phyloP scores from a whole-genome alignment of 1,140 invertebrate genomes.

The Kradibia gibbosae region DNA sequence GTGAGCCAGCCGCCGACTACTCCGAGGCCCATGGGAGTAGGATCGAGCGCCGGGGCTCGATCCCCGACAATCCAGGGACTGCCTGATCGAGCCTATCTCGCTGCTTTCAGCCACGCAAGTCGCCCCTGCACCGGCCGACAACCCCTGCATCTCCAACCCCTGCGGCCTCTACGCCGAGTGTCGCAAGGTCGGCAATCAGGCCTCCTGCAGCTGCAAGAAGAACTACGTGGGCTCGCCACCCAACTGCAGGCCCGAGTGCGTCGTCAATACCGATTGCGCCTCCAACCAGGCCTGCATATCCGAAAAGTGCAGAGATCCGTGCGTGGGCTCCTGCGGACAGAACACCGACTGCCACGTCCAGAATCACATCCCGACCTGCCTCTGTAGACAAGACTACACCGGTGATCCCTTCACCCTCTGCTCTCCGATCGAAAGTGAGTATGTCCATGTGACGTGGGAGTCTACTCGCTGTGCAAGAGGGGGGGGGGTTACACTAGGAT shows the following conservation, averaged over 20 bases:
- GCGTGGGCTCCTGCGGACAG: conserved; percentile 79
- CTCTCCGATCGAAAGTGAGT: conserved; percentile 61
- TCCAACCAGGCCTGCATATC: conserved; percentile 74
- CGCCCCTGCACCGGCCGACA: conserved; percentile 53
- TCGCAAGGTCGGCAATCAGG: conserved; percentile 70
- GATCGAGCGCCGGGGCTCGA: too few relatives aligned
- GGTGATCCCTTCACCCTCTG: conserved; percentile 79
- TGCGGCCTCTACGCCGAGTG: conserved; percentile 76
- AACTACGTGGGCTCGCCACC: conserved; percentile 75
- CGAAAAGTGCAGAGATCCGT: conserved; percentile 81
- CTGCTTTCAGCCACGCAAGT: conserved; percentile 51
- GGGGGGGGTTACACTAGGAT: too few relatives aligned
- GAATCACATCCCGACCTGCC: conserved; percentile 83
- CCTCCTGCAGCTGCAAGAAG: conserved; percentile 75
- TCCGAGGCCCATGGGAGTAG: too few relatives aligned
- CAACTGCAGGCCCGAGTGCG: conserved; percentile 75
- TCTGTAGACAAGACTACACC: conserved; percentile 77
- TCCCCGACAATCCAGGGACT: too few relatives aligned
- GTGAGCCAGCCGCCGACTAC: too few relatives aligned
- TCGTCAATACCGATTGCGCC: conserved; percentile 74
- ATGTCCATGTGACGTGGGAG: too few relatives aligned
- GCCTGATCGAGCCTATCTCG: too few relatives aligned
- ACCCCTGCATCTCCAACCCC: conserved; percentile 71
- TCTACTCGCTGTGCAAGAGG: too few relatives aligned
- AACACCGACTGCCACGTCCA: conserved; percentile 82